Percentiles rank a stretch among this genome's conserved stretches.
Evolutionary conservation across 2,113 vertebrate species (phyloP).

Genomic region (Ellobius talpinus): DNA sequence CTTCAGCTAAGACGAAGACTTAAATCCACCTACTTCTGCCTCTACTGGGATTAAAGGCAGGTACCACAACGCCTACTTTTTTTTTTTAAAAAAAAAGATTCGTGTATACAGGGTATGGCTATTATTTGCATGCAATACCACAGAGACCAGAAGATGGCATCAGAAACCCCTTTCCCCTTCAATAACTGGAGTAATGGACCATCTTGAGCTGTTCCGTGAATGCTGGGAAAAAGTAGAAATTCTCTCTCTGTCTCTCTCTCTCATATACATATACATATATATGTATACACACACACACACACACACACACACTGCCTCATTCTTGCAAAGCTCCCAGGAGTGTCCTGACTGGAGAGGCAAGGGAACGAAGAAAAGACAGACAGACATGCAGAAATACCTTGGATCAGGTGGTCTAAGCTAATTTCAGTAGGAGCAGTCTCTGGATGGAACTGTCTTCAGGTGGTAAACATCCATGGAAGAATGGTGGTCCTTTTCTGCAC

Average conservation of each 20-base stretch:
- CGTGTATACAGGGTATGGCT: not conserved
- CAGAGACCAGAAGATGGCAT: not conserved
- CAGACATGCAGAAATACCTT: not conserved
- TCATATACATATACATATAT: too few species aligned
- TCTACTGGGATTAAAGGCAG: not conserved
- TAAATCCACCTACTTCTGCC: not conserved
- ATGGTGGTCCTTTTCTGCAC: not conserved
- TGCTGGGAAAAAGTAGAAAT: not conserved
- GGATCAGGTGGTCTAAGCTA: not conserved
- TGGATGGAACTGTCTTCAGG: not conserved
- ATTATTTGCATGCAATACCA: not conserved
- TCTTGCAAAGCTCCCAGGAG: not conserved
- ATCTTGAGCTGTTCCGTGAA: not conserved
- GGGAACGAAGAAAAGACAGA: not conserved
- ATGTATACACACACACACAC: too few species aligned
- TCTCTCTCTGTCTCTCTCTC: not conserved
- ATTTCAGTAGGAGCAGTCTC: not conserved
- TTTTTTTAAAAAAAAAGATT: not conserved
- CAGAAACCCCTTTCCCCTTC: not conserved
- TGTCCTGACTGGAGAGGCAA: not conserved
- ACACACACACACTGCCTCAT: too few species aligned
- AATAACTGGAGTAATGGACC: not conserved
- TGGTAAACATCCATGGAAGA: not conserved
- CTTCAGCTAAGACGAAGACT: not conserved
- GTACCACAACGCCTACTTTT: rapidly evolving